Evolutionary conservation across 2,797 vertebrate species (phyloP).

Genomic region (Anguilla anguilla): DNA sequence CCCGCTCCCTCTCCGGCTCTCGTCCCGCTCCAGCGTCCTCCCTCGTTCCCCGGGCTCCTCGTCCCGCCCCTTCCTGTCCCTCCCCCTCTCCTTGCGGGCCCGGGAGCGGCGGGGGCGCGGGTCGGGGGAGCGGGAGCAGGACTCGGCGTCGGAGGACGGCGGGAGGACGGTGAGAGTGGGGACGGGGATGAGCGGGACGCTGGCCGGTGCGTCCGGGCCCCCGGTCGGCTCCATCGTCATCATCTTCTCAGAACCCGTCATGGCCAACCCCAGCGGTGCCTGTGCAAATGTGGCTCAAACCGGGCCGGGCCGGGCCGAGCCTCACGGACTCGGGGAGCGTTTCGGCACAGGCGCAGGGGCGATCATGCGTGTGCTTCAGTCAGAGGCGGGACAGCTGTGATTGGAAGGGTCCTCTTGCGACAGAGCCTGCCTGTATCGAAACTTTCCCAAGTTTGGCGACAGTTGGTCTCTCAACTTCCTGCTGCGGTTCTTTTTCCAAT

Average conservation of each 20-base stretch:
- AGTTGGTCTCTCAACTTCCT: background rate
- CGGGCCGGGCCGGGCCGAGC: background rate
- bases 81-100: background rate
- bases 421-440: background rate
- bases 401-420: background rate
- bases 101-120: background rate
- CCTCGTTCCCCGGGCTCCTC: constrained; percentile 29
- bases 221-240: constrained; percentile 51
- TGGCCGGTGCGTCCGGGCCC: constrained; percentile 42
- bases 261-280: background rate
- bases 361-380: background rate
- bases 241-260: constrained; percentile 39
- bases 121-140: constrained; percentile 73
- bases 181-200: constrained; percentile 55
- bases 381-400: background rate
- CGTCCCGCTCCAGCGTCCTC: constrained; percentile 45
- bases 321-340: background rate
- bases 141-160: constrained; percentile 74
- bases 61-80: background rate
- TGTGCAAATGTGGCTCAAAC: background rate
- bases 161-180: constrained; percentile 71
- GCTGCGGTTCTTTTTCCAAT: background rate
- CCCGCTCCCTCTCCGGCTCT: constrained; percentile 38
- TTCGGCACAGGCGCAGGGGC: background rate
- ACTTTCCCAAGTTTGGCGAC: background rate